These are phyloP conservation scores for Chromis chromis DNA, from an alignment of 2,797 vertebrate genomes.

Conservation along the genomic window DNA sequence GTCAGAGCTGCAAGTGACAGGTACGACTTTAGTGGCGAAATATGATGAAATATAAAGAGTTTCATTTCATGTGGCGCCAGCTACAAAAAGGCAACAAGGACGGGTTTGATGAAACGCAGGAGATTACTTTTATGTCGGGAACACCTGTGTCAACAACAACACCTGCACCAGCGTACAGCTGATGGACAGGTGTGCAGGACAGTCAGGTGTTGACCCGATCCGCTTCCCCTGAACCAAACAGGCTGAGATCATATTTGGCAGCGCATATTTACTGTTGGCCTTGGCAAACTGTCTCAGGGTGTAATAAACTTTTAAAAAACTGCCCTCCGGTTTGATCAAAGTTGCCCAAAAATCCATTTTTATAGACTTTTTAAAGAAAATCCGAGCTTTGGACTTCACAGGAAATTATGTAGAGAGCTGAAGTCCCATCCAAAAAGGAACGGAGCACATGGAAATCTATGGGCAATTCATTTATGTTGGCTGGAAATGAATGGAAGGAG, in stretches of 20 bases:
- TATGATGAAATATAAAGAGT: slow-evolving; percentile 22
- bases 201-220: slow-evolving; percentile 71
- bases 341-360: slow-evolving; percentile 67
- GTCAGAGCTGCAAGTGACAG: slow-evolving; percentile 70
- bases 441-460: slow-evolving; percentile 77
- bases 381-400: slow-evolving; percentile 66
- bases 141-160: slow-evolving; percentile 76
- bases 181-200: slow-evolving; percentile 55
- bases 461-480: slow-evolving; percentile 76
- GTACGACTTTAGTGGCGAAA: slow-evolving; percentile 14
- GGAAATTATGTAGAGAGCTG: slow-evolving; percentile 67
- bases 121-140: slow-evolving; percentile 53
- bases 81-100: slow-evolving; percentile 43
- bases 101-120: slow-evolving; percentile 47
- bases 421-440: slow-evolving; percentile 67
- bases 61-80: slow-evolving; percentile 31
- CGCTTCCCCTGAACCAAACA: slow-evolving; percentile 61
- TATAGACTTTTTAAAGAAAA: slow-evolving; percentile 73
- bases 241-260: slow-evolving; percentile 77
- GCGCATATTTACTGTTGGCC: slow-evolving; percentile 59
- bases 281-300: slow-evolving; percentile 66
- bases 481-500: slow-evolving; percentile 70
- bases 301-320: slow-evolving; percentile 70
- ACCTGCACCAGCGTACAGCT: slow-evolving; percentile 61
- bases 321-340: slow-evolving; percentile 72